Evolutionary conservation across 2,113 vertebrate species (phyloP).

Genomic region (Ctenodactylus gundi): DNA sequence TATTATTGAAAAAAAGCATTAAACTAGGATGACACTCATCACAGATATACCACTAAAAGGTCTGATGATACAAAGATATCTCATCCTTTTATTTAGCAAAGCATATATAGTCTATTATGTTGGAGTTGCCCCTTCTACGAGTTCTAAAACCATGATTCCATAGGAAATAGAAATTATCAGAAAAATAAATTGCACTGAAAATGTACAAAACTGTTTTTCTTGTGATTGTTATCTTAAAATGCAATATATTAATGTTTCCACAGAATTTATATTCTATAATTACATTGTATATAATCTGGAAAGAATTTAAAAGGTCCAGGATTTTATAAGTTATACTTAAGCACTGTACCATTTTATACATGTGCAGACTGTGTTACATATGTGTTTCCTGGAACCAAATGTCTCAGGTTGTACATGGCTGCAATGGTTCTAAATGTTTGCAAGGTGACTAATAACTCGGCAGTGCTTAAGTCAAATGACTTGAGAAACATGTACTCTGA

Average conservation of each 20-base stretch:
- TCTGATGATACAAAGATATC: neutral
- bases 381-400: neutral
- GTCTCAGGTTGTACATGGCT: too few species aligned
- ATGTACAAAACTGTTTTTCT: neutral
- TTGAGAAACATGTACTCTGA: neutral
- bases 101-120: neutral
- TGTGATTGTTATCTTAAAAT: neutral
- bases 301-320: neutral
- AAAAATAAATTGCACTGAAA: neutral
- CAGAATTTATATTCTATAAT: neutral
- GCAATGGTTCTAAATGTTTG: neutral
- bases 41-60: neutral
- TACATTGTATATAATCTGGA: too few species aligned
- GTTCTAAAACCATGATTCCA: neutral
- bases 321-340: neutral
- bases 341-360: neutral
- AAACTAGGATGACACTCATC: neutral
- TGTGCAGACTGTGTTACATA: neutral
- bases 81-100: neutral
- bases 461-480: neutral
- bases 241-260: neutral
- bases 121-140: accelerated
- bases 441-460: neutral
- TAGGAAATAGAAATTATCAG: too few species aligned
- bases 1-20: neutral